Evolutionary conservation across 64 coral and sea anemone species (phyloP).

Genomic region (Astreopora myriophthalma): DNA sequence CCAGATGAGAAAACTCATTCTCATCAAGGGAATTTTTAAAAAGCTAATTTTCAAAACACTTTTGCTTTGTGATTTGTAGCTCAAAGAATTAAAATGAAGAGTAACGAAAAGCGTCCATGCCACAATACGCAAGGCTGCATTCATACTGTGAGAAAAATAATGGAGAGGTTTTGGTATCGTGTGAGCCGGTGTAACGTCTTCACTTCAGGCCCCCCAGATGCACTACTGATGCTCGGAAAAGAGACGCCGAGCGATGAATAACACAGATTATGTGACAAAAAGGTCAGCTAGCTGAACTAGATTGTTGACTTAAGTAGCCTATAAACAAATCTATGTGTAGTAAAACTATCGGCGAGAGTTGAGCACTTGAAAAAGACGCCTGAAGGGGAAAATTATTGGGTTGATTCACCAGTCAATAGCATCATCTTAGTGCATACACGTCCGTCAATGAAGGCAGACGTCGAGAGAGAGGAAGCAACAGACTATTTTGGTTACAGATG

Average conservation of each 20-base stretch:
- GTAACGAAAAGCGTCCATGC: not conserved
- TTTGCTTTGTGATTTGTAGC: not conserved
- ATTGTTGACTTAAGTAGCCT: not conserved
- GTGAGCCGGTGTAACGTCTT: not conserved
- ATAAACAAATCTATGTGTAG: not conserved
- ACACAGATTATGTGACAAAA: not conserved
- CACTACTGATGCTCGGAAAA: not conserved
- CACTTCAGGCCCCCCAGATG: not conserved
- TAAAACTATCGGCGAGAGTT: not conserved
- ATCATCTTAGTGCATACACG: not conserved
- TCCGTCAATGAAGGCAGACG: not conserved
- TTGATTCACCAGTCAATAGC: not conserved
- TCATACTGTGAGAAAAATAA: constrained; percentile 17
- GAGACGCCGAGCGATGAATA: not conserved
- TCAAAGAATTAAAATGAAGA: not conserved
- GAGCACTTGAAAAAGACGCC: not conserved
- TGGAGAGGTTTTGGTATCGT: not conserved
- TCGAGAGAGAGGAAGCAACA: not conserved
- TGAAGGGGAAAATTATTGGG: not conserved
- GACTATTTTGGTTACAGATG: not conserved
- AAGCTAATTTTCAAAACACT: not conserved
- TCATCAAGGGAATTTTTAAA: not conserved
- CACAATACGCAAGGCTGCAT: not conserved
- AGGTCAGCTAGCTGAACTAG: not conserved
- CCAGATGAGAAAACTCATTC: too few species aligned